Base-by-base conservation (phyloP, 2,888 invertebrate genomes). In the Netelia virgata region DNA sequence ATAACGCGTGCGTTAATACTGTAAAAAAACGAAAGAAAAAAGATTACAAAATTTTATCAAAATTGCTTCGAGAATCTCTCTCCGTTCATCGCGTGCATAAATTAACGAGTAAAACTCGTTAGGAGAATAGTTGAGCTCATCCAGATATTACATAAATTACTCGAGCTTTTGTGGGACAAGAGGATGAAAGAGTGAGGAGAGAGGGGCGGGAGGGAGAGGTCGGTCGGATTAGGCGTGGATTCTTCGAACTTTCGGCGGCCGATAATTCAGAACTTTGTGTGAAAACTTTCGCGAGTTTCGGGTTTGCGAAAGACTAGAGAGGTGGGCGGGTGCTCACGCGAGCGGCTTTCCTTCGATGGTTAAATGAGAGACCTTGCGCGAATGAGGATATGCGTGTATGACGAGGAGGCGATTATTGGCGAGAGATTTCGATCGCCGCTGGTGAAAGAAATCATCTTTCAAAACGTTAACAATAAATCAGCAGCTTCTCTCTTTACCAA, bases 261-360 rank as follows among this genome's bases (percentile, higher is more conserved):
- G 89, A 92, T 92, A 91, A 92, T 89, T 91, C 88, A 90, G 86
- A 91, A 92, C 83, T 91, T 91, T 87, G 85, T 73, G 75, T 86
- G 47, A 5, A 41, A 50, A 63, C 53, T 64, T 76, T 20, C 57
- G 66, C 57, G 28, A 28, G 41, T 14, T 57, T 57, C 55, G 72
- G 14, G 50, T 11, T 16, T 11, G 28, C 14, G 43, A 36, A 75
- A 72, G 66, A 63, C 70, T 55, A 16, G 61, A 55, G 63, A 18
- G 47, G 57, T 43, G 43, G 18, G 47, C 41, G 57, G 63, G 16
- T 28, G 53, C 53, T 68, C 77, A 53, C 55, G 59, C 59, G 20
- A 61, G 20, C 23, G 36, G 6, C 5, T 36, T 36, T 36, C 36
- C 36, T 36, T 36, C 36, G 6, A 36, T 36, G 36, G 6, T 36